Conservation (phyloP, 2,113 vertebrate genomes). For the Dicerorhinus sumatrensis region DNA sequence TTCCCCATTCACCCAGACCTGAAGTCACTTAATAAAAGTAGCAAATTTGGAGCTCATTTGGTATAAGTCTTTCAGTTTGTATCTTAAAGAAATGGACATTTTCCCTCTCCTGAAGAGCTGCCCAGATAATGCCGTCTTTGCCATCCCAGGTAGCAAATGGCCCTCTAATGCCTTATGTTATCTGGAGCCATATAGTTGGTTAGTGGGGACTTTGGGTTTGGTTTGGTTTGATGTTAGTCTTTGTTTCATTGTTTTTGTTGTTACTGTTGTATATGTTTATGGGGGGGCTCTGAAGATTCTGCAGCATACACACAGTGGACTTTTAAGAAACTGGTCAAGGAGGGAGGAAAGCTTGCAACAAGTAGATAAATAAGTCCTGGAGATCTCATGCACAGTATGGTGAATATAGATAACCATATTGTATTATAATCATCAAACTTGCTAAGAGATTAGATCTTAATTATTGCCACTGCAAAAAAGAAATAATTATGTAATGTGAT, state of each 20-base stretch:
- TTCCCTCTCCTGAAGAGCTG: neutral
- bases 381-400: neutral
- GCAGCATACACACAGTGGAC: neutral
- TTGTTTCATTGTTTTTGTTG: conserved; percentile 1
- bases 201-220: neutral
- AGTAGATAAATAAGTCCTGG: neutral
- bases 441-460: neutral
- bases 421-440: neutral
- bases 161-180: neutral
- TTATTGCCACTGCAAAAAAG: neutral
- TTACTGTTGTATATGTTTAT: neutral
- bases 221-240: neutral
- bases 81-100: neutral
- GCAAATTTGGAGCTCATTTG: neutral
- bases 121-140: neutral
- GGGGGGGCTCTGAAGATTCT: neutral
- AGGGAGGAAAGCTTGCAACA: neutral
- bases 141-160: neutral
- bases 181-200: neutral
- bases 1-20: neutral
- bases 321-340: conserved; percentile 1
- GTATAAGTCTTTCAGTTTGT: neutral
- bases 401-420: neutral
- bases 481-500: neutral
- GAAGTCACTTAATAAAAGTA: neutral